Percentiles rank a stretch among this genome's conserved stretches.
phyloP scores from a whole-genome alignment of 1,140 invertebrate species.

The Pantala flavescens region DNA sequence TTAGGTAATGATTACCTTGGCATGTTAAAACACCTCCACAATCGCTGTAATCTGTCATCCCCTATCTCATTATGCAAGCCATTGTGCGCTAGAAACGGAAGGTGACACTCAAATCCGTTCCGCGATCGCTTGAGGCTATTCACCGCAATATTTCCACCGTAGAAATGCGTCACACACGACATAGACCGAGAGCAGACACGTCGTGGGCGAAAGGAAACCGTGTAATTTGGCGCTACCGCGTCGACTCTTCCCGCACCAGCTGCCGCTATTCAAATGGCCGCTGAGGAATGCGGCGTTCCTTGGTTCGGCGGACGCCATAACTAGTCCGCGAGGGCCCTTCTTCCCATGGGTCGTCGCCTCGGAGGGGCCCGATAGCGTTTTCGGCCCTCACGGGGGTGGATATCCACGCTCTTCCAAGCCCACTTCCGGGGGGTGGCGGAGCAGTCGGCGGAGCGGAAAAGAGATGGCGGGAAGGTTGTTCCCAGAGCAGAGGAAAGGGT shows the following conservation, averaged over 20 bases:
- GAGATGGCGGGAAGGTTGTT: not conserved
- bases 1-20: no score
- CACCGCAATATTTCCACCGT: no score
- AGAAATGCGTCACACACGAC: no score
- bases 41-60: no score
- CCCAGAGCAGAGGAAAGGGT: not conserved
- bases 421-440: not conserved
- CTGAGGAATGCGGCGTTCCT: not conserved
- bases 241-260: not conserved
- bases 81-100: no score
- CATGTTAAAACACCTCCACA: no score
- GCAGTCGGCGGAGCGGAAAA: not conserved
- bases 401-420: not conserved
- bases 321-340: not conserved
- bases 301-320: not conserved
- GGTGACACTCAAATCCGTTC: no score
- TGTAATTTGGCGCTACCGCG: not conserved
- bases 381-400: not conserved
- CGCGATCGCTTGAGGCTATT: no score
- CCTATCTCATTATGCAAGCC: no score
- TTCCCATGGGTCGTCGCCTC: slow-evolving; percentile 1
- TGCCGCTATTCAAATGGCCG: not conserved
- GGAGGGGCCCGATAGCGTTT: not conserved
- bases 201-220: not conserved
- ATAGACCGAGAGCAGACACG: no score